These are phyloP conservation scores for Colletes gigas DNA, from an alignment of 1,140 invertebrate genomes.

Conservation along the genomic window DNA sequence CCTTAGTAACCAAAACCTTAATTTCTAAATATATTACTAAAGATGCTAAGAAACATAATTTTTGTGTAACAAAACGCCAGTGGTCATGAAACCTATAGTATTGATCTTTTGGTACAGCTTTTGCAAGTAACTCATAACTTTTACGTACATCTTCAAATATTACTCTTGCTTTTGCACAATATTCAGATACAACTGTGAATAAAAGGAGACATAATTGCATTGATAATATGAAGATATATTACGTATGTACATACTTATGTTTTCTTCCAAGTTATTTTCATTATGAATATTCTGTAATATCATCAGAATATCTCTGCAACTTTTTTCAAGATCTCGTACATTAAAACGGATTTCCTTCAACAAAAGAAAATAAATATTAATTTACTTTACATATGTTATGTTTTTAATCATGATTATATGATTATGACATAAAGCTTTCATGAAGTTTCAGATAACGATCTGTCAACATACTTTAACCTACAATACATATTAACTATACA, in stretches of 20 bases:
- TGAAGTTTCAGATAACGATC: no score
- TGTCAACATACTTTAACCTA: constrained; percentile 21
- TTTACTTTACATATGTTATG: background rate
- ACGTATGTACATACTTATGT: constrained; percentile 74
- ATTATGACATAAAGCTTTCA: background rate
- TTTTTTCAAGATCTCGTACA: constrained; percentile 87
- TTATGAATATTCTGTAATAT: constrained; percentile 88
- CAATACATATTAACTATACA: background rate
- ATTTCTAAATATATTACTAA: constrained; percentile 90
- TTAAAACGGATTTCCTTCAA: constrained; percentile 85
- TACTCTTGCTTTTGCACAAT: constrained; percentile 83
- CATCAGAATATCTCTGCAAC: constrained; percentile 85
- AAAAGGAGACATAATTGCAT: constrained; percentile 26
- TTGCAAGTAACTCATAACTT: constrained; percentile 83
- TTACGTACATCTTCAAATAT: constrained; percentile 83
- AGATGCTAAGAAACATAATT: constrained; percentile 88
- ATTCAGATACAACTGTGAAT: constrained; percentile 80
- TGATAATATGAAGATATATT: background rate
- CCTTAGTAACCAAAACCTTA: constrained; percentile 87
- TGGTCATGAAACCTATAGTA: constrained; percentile 92
- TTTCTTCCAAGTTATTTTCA: constrained; percentile 81
- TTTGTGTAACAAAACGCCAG: constrained; percentile 91
- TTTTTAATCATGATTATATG: background rate
- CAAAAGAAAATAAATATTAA: constrained; percentile 50
- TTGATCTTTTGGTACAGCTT: constrained; percentile 84